Evolutionary conservation across 2,113 vertebrate species (phyloP).

Genomic region (Lagopus muta): DNA sequence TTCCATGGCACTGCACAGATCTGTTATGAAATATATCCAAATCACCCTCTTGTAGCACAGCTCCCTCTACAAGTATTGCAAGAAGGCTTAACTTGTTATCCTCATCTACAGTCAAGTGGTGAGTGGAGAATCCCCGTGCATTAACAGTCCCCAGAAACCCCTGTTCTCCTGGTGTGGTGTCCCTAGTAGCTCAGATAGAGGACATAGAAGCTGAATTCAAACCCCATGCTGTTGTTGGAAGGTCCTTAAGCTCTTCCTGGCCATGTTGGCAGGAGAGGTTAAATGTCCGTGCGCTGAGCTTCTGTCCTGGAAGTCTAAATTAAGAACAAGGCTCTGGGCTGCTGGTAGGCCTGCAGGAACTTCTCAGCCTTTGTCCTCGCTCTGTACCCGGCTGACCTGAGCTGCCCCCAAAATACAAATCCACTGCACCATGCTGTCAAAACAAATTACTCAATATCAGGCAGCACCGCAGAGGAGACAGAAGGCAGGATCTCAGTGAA

Average conservation of each 20-base stretch:
- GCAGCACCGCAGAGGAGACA: not conserved
- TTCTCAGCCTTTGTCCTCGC: conserved; percentile 35
- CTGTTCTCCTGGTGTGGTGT: not conserved
- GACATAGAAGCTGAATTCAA: not conserved
- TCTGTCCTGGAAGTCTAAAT: conserved; percentile 57
- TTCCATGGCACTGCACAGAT: not conserved
- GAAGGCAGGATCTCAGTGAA: not conserved
- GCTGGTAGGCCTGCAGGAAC: conserved; percentile 36
- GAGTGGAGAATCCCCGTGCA: not conserved
- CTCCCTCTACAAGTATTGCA: not conserved
- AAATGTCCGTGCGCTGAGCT: not conserved
- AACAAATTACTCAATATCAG: conserved; percentile 39
- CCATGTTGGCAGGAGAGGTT: not conserved
- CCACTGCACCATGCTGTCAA: conserved; percentile 35
- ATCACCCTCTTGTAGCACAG: not conserved
- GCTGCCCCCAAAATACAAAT: conserved; percentile 22
- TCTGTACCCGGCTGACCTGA: conserved; percentile 38
- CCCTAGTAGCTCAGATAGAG: not conserved
- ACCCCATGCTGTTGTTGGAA: not conserved
- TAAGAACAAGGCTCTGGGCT: conserved; percentile 56
- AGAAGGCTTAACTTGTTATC: not conserved
- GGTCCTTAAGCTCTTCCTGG: not conserved
- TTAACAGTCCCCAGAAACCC: not conserved
- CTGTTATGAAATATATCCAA: not conserved
- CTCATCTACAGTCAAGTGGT: not conserved